phyloP scores from a whole-genome alignment of 2,113 vertebrate species.

The Oriolus oriolus region DNA sequence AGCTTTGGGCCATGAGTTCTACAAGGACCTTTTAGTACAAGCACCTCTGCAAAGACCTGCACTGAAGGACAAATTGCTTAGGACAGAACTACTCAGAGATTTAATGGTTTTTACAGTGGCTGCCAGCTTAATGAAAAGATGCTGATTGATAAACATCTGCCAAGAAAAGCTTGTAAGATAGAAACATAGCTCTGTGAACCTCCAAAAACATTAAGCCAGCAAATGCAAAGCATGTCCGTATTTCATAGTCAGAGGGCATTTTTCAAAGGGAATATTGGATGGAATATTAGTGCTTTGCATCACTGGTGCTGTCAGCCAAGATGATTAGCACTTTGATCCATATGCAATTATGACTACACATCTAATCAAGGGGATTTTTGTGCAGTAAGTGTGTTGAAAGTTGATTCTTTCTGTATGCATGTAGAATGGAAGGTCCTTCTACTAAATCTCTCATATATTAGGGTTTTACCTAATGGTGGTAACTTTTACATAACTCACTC shows the following conservation, averaged over 20 bases:
- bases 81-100: background rate
- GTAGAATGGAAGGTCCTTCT: background rate
- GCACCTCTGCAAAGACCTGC: background rate
- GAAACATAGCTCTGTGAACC: background rate
- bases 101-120: background rate
- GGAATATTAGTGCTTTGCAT: slow-evolving; percentile 33
- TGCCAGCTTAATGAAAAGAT: background rate
- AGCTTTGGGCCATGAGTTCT: background rate
- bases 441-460: background rate
- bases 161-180: background rate
- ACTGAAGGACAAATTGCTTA: background rate
- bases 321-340: slow-evolving; percentile 53
- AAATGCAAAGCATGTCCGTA: background rate
- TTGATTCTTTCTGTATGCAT: background rate
- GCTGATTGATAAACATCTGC: background rate
- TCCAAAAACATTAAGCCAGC: background rate
- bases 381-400: background rate
- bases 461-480: background rate
- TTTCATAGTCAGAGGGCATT: background rate
- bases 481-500: background rate
- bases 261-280: slow-evolving; percentile 24
- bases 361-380: slow-evolving; percentile 30
- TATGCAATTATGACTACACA: slow-evolving; percentile 29
- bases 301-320: slow-evolving; percentile 13
- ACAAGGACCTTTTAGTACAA: background rate